A percentile compares a stretch with the other conserved stretches of the same genome.
These are phyloP conservation scores for Sitophilus oryzae DNA, from an alignment of 1,140 invertebrate species.

Conservation along the genomic window DNA sequence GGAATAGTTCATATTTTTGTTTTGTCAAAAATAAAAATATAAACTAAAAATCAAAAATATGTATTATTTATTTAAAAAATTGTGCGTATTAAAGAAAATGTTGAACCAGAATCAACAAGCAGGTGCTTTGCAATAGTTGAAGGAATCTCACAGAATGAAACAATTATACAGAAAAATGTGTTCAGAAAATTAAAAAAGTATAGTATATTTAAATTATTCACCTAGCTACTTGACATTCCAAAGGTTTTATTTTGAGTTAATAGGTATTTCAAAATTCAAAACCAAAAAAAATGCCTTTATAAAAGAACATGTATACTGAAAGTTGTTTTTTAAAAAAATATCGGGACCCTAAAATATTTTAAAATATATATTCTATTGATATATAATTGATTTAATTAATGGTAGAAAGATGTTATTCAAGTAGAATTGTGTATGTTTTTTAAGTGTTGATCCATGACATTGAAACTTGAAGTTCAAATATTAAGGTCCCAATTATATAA, in stretches of 20 bases:
- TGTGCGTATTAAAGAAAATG: not conserved
- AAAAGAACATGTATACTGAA: conserved; percentile 16
- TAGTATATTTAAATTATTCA: conserved; percentile 21
- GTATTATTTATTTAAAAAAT: conserved; percentile 2
- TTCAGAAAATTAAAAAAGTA: conserved; percentile 21
- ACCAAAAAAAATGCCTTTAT: no score
- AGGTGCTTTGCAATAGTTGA: conserved; percentile 16
- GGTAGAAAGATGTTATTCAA: not conserved
- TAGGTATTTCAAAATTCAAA: no score
- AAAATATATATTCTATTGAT: no score
- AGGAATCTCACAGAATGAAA: conserved; percentile 21
- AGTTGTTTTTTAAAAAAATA: conserved; percentile 33
- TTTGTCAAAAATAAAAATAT: not conserved
- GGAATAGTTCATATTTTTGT: conserved; percentile 8
- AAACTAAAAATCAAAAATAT: not conserved
- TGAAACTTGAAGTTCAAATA: conserved; percentile 7
- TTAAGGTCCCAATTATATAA: conserved; percentile 4
- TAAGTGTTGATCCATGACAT: conserved; percentile 9
- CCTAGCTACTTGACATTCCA: conserved; percentile 27
- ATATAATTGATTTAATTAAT: no score
- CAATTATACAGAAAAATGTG: conserved; percentile 22
- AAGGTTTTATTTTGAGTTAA: no score
- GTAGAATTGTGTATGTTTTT: not conserved
- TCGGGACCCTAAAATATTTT: conserved; percentile 27
- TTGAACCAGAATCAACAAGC: not conserved